phyloP scores from a whole-genome alignment of 2,888 invertebrate species.

The Aquatica leii region DNA sequence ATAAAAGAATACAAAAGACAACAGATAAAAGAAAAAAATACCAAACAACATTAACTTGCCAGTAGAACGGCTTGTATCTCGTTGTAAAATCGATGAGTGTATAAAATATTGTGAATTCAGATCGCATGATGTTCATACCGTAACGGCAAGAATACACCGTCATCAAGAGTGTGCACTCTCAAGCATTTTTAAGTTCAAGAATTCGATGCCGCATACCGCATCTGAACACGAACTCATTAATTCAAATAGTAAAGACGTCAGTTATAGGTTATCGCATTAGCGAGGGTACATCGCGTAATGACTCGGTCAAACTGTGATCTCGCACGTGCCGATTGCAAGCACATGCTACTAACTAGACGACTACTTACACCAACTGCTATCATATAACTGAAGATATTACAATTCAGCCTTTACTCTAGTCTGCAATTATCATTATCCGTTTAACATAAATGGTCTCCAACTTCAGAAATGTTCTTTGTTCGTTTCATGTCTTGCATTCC shows the following conservation, averaged over 20 bases:
- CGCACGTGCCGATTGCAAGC: conserved; percentile 47
- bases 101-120: conserved; percentile 47
- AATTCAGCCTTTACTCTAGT: conserved; percentile 29
- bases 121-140: too few species aligned
- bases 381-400: conserved; percentile 34
- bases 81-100: too few species aligned
- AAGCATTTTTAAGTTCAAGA: conserved; percentile 14
- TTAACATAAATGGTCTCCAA: conserved; percentile 33
- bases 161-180: conserved; percentile 38
- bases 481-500: conserved; percentile 24
- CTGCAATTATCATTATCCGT: conserved; percentile 36
- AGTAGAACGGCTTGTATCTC: conserved; percentile 16
- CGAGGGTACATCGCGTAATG: conserved; percentile 44
- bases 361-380: conserved; percentile 33
- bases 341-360: conserved; percentile 35
- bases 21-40: conserved; percentile 34
- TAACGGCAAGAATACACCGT: too few species aligned
- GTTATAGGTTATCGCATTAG: conserved; percentile 39
- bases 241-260: conserved; percentile 49
- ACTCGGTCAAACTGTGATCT: conserved; percentile 50
- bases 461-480: conserved; percentile 30
- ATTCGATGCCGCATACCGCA: conserved; percentile 41
- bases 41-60: conserved; percentile 29
- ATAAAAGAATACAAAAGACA: conserved; percentile 39
- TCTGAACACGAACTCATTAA: conserved; percentile 50